Base-by-base conservation (phyloP, 1,140 invertebrate species). In the Acromyrmex charruanus region DNA sequence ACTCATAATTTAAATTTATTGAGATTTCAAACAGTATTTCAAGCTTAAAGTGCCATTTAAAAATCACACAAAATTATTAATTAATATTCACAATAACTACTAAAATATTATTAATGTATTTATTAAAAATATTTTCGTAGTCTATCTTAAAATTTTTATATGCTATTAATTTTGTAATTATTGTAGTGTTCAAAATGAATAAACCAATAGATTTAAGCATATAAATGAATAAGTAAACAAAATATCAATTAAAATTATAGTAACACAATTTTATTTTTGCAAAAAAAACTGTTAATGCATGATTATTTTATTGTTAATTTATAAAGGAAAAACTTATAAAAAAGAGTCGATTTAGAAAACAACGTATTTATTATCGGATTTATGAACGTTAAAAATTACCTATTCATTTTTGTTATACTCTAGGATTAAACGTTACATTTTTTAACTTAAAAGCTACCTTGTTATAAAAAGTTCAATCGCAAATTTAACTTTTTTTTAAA, bases 401-500 rank as follows among this genome's bases (percentile, higher is more conserved):
- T 75, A 65, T 77, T 44, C 5, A 44, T 12, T 77, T 65, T n/a
- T 44, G 16, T 44, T 65, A 25, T 12, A 69, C 16, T 80, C 49
- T 55, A 53, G 44, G 28, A 68, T 80, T 51, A 68, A 68, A 35
- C 18, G 28, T 35, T 79, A 39, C 16, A 31, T 66, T 31, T 66
- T 51, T 55, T 69, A 9, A 25, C 0, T 12, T 31, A 55, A 81
- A 81, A 81, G 7, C 49, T 69, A n/a, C 5, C 10, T 55, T 71
- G 31, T 69, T 58, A 81, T 55, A 28, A 69, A 69, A 81, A 55
- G n/a, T 81, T 58, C 4, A 28, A 25, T 18, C n/a, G 21, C 6
- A 65, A 61, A 77, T 44, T 1, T 14, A 77, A 21, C 35, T 65
- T 65, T 80, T 25, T 44, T 68, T 79, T 35, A 65, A 69, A 35